Conservation (phyloP, 2,797 vertebrate species). For the Tadarida brasiliensis region DNA sequence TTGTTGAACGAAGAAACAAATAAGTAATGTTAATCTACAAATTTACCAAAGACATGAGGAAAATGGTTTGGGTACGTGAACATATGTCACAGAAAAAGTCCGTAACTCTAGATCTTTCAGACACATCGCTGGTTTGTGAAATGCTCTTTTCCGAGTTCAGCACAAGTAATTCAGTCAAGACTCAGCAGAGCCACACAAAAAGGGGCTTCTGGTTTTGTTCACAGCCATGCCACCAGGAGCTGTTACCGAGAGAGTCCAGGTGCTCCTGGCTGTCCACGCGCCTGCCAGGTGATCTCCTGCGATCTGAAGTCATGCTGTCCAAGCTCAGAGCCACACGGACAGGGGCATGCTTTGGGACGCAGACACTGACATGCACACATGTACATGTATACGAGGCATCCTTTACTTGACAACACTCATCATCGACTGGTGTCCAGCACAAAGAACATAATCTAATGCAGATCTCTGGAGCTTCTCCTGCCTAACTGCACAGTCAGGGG, state of each 20-base stretch:
- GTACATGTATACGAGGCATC: background rate
- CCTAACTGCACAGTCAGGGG: background rate
- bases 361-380: background rate
- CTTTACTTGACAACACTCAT: background rate
- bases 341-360: background rate
- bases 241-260: background rate
- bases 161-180: background rate
- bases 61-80: background rate
- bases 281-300: background rate
- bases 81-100: background rate
- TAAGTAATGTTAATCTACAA: background rate
- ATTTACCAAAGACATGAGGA: constrained; percentile 5
- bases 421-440: background rate
- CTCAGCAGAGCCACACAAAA: background rate
- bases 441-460: background rate
- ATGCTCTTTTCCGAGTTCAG: background rate
- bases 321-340: background rate
- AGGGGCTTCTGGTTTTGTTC: background rate
- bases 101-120: background rate
- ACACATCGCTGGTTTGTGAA: background rate
- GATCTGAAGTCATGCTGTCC: background rate
- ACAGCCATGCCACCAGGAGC: background rate
- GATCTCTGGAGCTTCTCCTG: background rate
- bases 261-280: background rate
- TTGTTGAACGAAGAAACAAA: background rate